Percentiles rank a stretch among this genome's conserved stretches.
These are phyloP conservation scores for Drosophila sulfurigaster DNA, from an alignment of 1,140 invertebrate species.

Conservation along the genomic window DNA sequence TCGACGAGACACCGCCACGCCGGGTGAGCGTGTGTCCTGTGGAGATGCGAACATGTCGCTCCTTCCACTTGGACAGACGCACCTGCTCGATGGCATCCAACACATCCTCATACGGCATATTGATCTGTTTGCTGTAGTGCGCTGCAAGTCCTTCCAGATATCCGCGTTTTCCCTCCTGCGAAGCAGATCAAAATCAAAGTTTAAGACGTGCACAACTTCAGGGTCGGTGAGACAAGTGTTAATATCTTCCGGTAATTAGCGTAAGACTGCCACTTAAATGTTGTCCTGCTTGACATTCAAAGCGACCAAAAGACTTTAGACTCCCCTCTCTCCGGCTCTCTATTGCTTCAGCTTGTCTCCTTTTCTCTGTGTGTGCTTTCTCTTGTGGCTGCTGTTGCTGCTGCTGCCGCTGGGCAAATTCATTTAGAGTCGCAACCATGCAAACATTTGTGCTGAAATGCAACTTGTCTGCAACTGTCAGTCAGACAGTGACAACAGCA, in stretches of 20 bases:
- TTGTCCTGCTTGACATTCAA: slow-evolving; percentile 76
- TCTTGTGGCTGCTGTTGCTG: slow-evolving; percentile 10
- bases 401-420: slow-evolving; percentile 61
- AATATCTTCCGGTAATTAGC: slow-evolving; percentile 81
- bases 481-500: slow-evolving; percentile 63
- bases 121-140: slow-evolving; percentile 94
- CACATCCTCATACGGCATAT: slow-evolving; percentile 95
- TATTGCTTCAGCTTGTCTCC: not conserved
- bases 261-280: slow-evolving; percentile 69
- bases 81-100: slow-evolving; percentile 88
- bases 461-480: slow-evolving; percentile 82
- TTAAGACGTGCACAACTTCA: slow-evolving; percentile 18
- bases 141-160: slow-evolving; percentile 95
- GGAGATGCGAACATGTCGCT: slow-evolving; percentile 88
- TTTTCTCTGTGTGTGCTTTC: slow-evolving; percentile 17
- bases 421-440: slow-evolving; percentile 77
- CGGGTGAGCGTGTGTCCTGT: slow-evolving; percentile 77
- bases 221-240: slow-evolving; percentile 74
- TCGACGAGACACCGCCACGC: slow-evolving; percentile 41
- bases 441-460: slow-evolving; percentile 83
- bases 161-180: slow-evolving; percentile 94
- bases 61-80: slow-evolving; percentile 88
- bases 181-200: not conserved
- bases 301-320: slow-evolving; percentile 54
- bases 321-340: slow-evolving; percentile 16